A percentile compares a stretch with the other conserved stretches of the same genome.
phyloP scores from a whole-genome alignment of 2,888 invertebrate genomes.

The Leucoma salicis region DNA sequence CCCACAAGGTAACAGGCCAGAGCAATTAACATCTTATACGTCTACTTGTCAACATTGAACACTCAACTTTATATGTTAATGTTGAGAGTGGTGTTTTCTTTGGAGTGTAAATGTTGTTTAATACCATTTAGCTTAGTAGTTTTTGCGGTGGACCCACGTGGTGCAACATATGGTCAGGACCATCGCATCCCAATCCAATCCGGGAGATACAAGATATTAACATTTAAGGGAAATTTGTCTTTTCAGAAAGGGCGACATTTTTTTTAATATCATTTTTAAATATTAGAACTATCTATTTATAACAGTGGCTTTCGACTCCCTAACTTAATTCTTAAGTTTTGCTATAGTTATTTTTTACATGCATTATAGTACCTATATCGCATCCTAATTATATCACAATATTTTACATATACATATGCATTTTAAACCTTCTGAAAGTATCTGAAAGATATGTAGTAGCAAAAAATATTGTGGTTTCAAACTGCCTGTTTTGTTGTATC shows the following conservation, averaged over 20 bases:
- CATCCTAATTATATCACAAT: too few species aligned
- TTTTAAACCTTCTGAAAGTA: too few species aligned
- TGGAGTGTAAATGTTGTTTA: slow-evolving; percentile 15
- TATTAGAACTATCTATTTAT: too few species aligned
- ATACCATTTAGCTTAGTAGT: slow-evolving; percentile 19
- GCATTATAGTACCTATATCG: too few species aligned
- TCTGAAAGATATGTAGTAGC: too few species aligned
- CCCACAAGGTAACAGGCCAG: slow-evolving; percentile 69
- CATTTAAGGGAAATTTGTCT: slow-evolving; percentile 46
- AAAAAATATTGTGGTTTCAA: too few species aligned
- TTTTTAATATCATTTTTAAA: too few species aligned
- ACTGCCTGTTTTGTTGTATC: too few species aligned
- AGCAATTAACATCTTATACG: slow-evolving; percentile 13
- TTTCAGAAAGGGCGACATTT: not conserved
- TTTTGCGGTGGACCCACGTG: slow-evolving; percentile 70
- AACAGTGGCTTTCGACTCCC: too few species aligned
- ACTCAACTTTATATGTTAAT: not conserved
- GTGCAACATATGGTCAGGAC: slow-evolving; percentile 70
- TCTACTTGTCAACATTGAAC: slow-evolving; percentile 4
- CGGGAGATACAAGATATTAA: slow-evolving; percentile 64
- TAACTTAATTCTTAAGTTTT: too few species aligned
- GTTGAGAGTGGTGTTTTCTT: slow-evolving; percentile 9
- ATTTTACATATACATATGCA: too few species aligned
- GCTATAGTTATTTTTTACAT: too few species aligned
- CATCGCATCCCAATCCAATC: slow-evolving; percentile 63